Evolutionary conservation across 2,888 invertebrate genomes (phyloP).

Genomic region (Diarsia rubi): DNA sequence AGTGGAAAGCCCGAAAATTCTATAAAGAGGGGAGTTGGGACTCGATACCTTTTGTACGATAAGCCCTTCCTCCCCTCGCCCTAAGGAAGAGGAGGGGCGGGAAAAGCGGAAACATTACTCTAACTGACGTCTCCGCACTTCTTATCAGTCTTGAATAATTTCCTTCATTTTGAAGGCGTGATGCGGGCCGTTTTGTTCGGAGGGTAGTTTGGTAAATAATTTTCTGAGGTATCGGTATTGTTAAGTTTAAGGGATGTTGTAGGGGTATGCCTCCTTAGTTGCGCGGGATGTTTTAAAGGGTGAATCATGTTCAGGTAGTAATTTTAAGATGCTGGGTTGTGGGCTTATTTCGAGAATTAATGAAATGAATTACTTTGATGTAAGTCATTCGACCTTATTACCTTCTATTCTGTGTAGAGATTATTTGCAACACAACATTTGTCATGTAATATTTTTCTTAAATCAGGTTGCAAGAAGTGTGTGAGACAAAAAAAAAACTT

Average conservation of each 20-base stretch:
- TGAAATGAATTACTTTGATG: background rate
- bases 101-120: slow-evolving; percentile 85
- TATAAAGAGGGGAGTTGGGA: slow-evolving; percentile 86
- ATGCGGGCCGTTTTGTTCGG: slow-evolving; percentile 74
- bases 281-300: slow-evolving; percentile 39
- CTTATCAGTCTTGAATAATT: slow-evolving; percentile 87
- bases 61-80: slow-evolving; percentile 79
- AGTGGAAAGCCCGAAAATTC: slow-evolving; percentile 87
- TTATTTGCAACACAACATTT: background rate
- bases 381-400: background rate
- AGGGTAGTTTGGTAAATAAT: slow-evolving; percentile 66
- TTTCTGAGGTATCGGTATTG: slow-evolving; percentile 56
- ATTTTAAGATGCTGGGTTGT: slow-evolving; percentile 36
- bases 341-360: background rate
- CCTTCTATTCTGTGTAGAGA: background rate
- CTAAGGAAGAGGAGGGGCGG: slow-evolving; percentile 66
- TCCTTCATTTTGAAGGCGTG: slow-evolving; percentile 79
- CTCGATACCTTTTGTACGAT: slow-evolving; percentile 89
- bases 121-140: slow-evolving; percentile 85
- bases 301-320: slow-evolving; percentile 46
- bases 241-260: slow-evolving; percentile 52
- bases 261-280: slow-evolving; percentile 27
- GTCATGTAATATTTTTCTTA: background rate
- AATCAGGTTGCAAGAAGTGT: no score
- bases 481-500: no score